phyloP scores from a whole-genome alignment of 2,797 vertebrate species.

The Scolopax rusticola region DNA sequence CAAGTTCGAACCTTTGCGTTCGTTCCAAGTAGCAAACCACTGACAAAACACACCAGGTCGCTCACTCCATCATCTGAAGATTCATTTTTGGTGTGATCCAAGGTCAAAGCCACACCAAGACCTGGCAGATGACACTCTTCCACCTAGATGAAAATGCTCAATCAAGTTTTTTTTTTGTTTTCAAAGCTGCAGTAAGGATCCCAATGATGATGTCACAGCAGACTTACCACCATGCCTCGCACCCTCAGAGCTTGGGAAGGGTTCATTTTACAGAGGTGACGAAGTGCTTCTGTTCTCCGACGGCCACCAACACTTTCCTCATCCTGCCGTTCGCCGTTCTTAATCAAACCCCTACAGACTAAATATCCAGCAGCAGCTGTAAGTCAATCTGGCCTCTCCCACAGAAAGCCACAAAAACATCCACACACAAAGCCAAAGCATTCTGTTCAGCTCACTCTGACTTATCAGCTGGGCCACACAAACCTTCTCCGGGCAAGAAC shows the following conservation, averaged over 20 bases:
- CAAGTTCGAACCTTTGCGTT: slow-evolving; percentile 98
- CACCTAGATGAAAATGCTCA: slow-evolving; percentile 80
- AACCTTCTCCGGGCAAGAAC: neutral
- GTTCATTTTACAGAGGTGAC: slow-evolving; percentile 98
- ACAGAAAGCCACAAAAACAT: neutral
- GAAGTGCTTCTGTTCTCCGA: slow-evolving; percentile 93
- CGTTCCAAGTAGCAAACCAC: slow-evolving; percentile 94
- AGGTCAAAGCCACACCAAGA: slow-evolving; percentile 95
- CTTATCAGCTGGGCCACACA: neutral
- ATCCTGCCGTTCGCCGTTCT: slow-evolving; percentile 96
- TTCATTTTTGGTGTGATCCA: slow-evolving; percentile 94
- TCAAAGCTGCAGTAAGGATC: neutral
- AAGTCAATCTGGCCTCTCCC: neutral
- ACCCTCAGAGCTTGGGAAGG: slow-evolving; percentile 96
- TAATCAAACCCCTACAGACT: slow-evolving; percentile 97
- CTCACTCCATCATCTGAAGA: slow-evolving; percentile 93
- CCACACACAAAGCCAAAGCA: neutral
- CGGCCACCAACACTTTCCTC: slow-evolving; percentile 95
- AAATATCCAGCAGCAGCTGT: neutral
- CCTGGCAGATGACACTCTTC: slow-evolving; percentile 98
- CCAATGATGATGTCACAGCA: fast-evolving
- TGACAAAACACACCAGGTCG: slow-evolving; percentile 96
- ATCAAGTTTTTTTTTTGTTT: too few species aligned
- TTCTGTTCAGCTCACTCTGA: neutral
- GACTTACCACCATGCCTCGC: slow-evolving; percentile 97